These are phyloP conservation scores for Amblyjoppa fuscipennis DNA, from an alignment of 2,888 invertebrate species.

Conservation along the genomic window DNA sequence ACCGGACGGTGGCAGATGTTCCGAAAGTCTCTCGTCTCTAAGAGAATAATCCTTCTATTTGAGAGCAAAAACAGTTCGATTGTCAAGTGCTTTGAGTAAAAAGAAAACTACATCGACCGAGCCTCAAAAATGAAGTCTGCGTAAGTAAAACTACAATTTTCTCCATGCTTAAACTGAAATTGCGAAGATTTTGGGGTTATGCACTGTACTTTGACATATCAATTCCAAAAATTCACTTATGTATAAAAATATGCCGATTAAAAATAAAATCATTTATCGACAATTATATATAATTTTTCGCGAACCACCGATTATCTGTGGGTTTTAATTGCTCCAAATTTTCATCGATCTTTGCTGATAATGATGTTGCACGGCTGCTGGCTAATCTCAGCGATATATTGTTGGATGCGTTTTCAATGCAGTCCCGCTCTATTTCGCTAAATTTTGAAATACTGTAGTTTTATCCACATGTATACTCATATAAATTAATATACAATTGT, in stretches of 20 bases:
- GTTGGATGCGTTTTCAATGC: too few species aligned
- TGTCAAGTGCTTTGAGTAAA: background rate
- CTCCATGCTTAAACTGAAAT: background rate
- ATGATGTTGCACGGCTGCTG: background rate
- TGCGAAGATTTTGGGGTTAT: constrained; percentile 52
- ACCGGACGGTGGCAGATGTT: constrained; percentile 1
- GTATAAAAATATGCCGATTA: background rate
- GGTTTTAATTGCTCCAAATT: background rate
- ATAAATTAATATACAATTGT: constrained; percentile 7
- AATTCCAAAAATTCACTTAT: background rate
- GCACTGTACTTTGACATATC: constrained; percentile 35
- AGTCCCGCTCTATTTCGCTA: background rate
- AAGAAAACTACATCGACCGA: background rate
- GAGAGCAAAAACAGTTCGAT: background rate
- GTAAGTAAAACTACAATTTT: constrained; percentile 55
- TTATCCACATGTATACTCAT: background rate
- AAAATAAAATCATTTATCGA: background rate
- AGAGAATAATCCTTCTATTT: constrained; percentile 17
- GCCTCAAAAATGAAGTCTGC: constrained; percentile 57
- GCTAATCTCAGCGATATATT: background rate
- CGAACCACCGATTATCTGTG: background rate
- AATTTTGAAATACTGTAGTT: background rate
- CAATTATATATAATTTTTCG: too few species aligned
- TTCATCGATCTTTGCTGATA: background rate
- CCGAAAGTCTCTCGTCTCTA: constrained; percentile 17